Conservation (phyloP, 2,113 vertebrate species). For the human region GRCh38 chr7:98399501-98400000, state of each 20-base stretch:
- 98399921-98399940: not conserved
- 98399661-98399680: conserved; percentile 67
- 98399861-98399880: not conserved
- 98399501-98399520: not conserved
- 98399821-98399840: not conserved
- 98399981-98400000: conserved; percentile 12
- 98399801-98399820: not conserved
- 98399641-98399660: conserved; percentile 74
- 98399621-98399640: not conserved
- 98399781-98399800: not conserved
- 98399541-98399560: not conserved
- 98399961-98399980: not conserved
- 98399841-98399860: not conserved
- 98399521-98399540: not conserved
- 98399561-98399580: not conserved
- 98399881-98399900: not conserved
- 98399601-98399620: conserved; percentile 28
- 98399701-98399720: conserved; percentile 68
- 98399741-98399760: conserved; percentile 40
- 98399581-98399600: not conserved
- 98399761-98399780: conserved; percentile 42
- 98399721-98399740: conserved; percentile 56
- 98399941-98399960: not conserved
- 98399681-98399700: conserved; percentile 69
- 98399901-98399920: not conserved